Percentiles rank a stretch among this genome's conserved stretches.
These are phyloP conservation scores for Yponomeuta evonymella DNA, from an alignment of 2,888 invertebrate species.

Conservation along the genomic window DNA sequence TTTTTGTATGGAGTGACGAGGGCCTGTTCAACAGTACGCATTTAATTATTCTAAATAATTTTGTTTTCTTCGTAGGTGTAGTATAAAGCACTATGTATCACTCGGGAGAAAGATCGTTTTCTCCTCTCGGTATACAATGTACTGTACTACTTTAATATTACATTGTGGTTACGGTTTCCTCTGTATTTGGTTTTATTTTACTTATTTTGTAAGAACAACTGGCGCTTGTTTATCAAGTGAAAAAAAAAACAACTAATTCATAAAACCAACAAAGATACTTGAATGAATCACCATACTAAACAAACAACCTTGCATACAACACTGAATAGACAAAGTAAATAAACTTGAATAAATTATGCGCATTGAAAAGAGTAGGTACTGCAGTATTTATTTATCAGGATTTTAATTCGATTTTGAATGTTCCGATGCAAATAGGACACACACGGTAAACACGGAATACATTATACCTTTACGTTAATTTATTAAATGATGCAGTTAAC, in stretches of 20 bases:
- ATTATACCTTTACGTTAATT: neutral
- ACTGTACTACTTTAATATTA: no score
- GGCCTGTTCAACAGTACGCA: no score
- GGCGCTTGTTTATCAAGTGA: no score
- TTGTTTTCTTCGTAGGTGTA: no score
- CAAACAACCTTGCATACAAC: neutral
- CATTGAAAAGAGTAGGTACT: neutral
- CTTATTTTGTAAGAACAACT: neutral
- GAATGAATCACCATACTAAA: constrained; percentile 1
- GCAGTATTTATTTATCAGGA: neutral
- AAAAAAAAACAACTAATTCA: neutral
- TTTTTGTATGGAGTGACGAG: no score
- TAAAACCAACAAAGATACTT: neutral
- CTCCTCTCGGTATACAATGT: no score
- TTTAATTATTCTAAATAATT: no score
- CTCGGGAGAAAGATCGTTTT: no score
- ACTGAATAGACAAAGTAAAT: neutral
- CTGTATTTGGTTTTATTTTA: neutral
- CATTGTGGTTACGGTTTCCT: no score
- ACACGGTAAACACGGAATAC: neutral
- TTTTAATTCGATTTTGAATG: neutral
- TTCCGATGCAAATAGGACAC: neutral
- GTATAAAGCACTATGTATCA: no score
- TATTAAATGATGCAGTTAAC: neutral
- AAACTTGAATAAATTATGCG: neutral